phyloP scores from a whole-genome alignment of 2,888 invertebrate species.

The Tuta absoluta region DNA sequence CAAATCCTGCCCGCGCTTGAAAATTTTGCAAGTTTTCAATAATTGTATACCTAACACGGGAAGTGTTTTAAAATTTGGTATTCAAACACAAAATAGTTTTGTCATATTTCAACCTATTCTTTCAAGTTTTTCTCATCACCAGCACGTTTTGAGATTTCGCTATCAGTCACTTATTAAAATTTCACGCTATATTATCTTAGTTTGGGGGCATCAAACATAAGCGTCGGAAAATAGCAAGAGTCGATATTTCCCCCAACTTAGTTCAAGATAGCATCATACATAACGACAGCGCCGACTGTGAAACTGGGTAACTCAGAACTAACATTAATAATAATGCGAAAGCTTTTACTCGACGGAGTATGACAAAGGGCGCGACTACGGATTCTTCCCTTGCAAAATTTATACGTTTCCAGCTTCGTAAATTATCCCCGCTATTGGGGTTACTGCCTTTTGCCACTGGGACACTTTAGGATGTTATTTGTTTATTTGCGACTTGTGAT shows the following conservation, averaged over 20 bases:
- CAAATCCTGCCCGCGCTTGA: too few species aligned
- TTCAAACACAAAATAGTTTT: too few species aligned
- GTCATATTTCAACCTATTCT: too few species aligned
- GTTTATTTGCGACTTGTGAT: too few species aligned
- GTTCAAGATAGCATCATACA: conserved; percentile 7
- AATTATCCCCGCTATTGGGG: conserved; percentile 36
- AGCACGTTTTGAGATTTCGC: too few species aligned
- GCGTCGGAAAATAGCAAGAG: not conserved
- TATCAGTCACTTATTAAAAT: too few species aligned
- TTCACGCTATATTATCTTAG: too few species aligned
- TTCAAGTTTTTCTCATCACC: too few species aligned
- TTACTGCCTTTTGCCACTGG: conserved; percentile 31
- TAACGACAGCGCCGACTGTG: conserved; percentile 21
- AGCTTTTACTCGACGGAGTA: conserved; percentile 41
- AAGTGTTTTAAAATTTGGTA: too few species aligned
- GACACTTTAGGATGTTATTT: conserved; percentile 27
- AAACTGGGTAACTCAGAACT: conserved; percentile 34
- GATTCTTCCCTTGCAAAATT: conserved; percentile 41
- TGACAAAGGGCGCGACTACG: conserved; percentile 40
- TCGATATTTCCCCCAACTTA: conserved; percentile 5
- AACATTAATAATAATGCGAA: conserved; percentile 45
- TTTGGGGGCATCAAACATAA: not conserved
- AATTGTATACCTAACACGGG: too few species aligned
- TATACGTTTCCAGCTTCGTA: conserved; percentile 38
- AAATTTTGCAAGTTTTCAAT: too few species aligned